Conservation (phyloP, 2,888 invertebrate species). For the Mesorhabditis sp. region DNA sequence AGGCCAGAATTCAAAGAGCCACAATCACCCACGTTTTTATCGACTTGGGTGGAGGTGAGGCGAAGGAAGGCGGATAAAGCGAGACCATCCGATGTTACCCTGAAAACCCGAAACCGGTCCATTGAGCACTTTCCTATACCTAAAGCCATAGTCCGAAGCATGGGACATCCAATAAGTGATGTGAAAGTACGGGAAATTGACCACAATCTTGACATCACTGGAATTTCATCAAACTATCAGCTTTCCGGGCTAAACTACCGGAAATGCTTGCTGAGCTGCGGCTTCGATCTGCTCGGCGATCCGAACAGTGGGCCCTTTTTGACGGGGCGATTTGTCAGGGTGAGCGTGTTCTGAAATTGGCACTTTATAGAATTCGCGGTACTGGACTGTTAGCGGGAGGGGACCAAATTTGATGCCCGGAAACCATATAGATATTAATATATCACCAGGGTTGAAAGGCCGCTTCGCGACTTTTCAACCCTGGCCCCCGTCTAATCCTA, state of each 20-base stretch:
- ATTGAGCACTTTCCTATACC: constrained; percentile 10
- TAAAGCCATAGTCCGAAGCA: constrained; percentile 41
- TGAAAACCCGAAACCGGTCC: not conserved
- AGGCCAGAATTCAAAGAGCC: constrained; percentile 5
- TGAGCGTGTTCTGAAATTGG: constrained; percentile 66
- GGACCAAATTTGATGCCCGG: too few species aligned
- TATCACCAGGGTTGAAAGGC: too few species aligned
- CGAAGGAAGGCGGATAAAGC: not conserved
- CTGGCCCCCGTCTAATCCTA: too few species aligned
- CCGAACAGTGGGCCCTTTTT: constrained; percentile 83
- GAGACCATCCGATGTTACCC: constrained; percentile 2
- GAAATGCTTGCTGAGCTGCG: constrained; percentile 82
- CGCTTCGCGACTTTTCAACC: too few species aligned
- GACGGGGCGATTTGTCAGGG: constrained; percentile 85
- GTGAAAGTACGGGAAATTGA: constrained; percentile 76
- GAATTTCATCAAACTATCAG: constrained; percentile 60
- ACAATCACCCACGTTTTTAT: not conserved
- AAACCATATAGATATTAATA: too few species aligned
- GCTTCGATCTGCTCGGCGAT: constrained; percentile 78
- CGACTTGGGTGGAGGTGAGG: not conserved
- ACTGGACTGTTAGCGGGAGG: too few species aligned
- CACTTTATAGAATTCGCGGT: too few species aligned
- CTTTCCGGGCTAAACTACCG: constrained; percentile 47
- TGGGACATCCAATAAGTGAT: constrained; percentile 94
- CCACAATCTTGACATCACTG: constrained; percentile 77